These are phyloP conservation scores for Bruchidius siliquastri DNA, from an alignment of 2,888 invertebrate species.

Conservation along the genomic window DNA sequence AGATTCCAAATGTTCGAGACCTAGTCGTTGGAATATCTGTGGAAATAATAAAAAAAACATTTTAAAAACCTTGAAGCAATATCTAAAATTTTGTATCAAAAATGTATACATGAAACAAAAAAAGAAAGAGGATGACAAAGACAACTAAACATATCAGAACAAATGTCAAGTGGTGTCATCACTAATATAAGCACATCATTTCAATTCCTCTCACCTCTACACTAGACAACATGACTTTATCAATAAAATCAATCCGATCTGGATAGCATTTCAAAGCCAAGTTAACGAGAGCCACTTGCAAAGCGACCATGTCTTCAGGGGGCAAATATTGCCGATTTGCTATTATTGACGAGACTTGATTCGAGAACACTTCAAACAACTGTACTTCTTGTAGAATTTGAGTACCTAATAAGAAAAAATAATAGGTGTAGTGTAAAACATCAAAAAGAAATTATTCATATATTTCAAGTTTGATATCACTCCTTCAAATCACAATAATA, in stretches of 20 bases:
- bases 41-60: conserved; percentile 11
- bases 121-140: too few relatives aligned
- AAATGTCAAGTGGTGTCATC: too few relatives aligned
- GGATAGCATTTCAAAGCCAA: conserved; percentile 96
- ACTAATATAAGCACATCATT: too few relatives aligned
- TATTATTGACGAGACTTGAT: conserved; percentile 93
- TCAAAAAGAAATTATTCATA: not conserved
- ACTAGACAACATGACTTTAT: conserved; percentile 89
- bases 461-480: too few relatives aligned
- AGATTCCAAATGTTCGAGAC: conserved; percentile 74
- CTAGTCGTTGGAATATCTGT: conserved; percentile 75
- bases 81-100: too few relatives aligned
- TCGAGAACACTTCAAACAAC: conserved; percentile 96
- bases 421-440: too few relatives aligned
- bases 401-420: conserved; percentile 19
- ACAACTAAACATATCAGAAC: too few relatives aligned
- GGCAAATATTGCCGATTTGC: conserved; percentile 92
- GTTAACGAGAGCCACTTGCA: conserved; percentile 92
- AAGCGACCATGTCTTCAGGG: conserved; percentile 88
- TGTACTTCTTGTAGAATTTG: conserved; percentile 67
- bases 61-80: not conserved
- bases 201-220: conserved; percentile 49
- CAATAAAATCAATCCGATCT: conserved; percentile 89
- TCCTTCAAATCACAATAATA: too few relatives aligned
- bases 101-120: too few relatives aligned